Conservation (phyloP, 2,888 invertebrate species). For the Anorthoa munda region DNA sequence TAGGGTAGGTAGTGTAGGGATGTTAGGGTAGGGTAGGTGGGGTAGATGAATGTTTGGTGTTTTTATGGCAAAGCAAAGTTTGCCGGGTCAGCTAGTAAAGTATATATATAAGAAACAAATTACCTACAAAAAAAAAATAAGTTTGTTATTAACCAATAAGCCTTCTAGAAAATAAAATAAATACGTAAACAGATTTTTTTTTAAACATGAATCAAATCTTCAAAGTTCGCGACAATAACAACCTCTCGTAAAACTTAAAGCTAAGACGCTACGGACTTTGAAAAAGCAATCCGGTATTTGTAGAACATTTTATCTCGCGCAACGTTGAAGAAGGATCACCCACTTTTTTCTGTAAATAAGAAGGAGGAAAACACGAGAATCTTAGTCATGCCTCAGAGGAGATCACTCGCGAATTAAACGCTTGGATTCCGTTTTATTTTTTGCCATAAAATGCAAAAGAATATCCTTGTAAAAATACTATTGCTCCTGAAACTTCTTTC, state of each 20-base stretch:
- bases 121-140: no score
- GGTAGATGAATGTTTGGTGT: no score
- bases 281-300: slow-evolving; percentile 22
- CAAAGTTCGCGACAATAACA: neutral
- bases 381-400: slow-evolving; percentile 24
- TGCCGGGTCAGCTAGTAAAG: no score
- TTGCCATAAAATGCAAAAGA: slow-evolving; percentile 4
- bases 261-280: slow-evolving; percentile 6
- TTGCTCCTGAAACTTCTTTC: neutral
- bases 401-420: slow-evolving; percentile 21
- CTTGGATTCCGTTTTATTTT: slow-evolving; percentile 21
- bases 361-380: slow-evolving; percentile 11
- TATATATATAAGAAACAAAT: no score
- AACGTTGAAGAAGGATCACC: slow-evolving; percentile 22
- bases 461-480: no score
- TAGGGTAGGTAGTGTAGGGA: no score
- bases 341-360: slow-evolving; percentile 30
- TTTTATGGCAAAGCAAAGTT: no score
- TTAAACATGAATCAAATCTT: no score
- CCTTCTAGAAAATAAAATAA: no score
- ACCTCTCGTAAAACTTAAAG: slow-evolving; percentile 13
- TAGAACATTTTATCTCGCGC: slow-evolving; percentile 23
- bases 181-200: no score
- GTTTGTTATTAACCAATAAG: no score
- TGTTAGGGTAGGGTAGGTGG: no score